Percentiles rank a stretch among this genome's conserved stretches.
phyloP scores from a whole-genome alignment of 2,113 vertebrate species.

The Morone saxatilis region DNA sequence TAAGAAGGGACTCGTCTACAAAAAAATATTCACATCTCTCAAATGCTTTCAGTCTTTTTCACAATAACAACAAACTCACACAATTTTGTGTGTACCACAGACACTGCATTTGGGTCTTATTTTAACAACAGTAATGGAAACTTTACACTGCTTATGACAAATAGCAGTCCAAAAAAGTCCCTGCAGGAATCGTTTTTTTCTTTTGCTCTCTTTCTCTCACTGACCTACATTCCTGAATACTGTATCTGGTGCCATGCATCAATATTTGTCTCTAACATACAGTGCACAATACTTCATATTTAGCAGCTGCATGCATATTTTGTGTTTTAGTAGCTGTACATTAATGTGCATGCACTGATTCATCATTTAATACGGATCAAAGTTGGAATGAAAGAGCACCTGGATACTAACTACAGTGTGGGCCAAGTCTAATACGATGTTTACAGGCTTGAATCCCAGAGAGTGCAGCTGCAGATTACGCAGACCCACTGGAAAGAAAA shows the following conservation, averaged over 20 bases:
- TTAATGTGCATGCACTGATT: slow-evolving; percentile 27
- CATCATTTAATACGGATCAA: slow-evolving; percentile 57
- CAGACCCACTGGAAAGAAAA: slow-evolving; percentile 58
- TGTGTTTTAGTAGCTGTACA: slow-evolving; percentile 14
- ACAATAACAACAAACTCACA: slow-evolving; percentile 11
- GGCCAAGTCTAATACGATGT: slow-evolving; percentile 56
- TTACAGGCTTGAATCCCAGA: slow-evolving; percentile 62
- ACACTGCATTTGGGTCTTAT: background rate
- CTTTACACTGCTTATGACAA: slow-evolving; percentile 4
- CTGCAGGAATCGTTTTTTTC: background rate
- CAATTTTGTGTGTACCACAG: background rate
- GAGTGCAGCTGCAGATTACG: slow-evolving; percentile 63
- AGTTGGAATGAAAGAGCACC: slow-evolving; percentile 47
- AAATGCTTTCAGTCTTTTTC: slow-evolving; percentile 6
- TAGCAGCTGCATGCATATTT: slow-evolving; percentile 25
- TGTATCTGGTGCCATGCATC: slow-evolving; percentile 1
- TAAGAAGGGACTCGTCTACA: background rate
- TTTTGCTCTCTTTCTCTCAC: background rate
- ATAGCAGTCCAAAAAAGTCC: slow-evolving; percentile 17
- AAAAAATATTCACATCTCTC: slow-evolving; percentile 1
- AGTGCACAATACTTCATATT: background rate
- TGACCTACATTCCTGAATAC: slow-evolving; percentile 56
- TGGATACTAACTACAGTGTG: slow-evolving; percentile 47
- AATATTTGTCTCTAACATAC: background rate
- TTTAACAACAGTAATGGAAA: background rate